Conservation (phyloP, 2,113 vertebrate genomes). For the Limnothrissa miodon region DNA sequence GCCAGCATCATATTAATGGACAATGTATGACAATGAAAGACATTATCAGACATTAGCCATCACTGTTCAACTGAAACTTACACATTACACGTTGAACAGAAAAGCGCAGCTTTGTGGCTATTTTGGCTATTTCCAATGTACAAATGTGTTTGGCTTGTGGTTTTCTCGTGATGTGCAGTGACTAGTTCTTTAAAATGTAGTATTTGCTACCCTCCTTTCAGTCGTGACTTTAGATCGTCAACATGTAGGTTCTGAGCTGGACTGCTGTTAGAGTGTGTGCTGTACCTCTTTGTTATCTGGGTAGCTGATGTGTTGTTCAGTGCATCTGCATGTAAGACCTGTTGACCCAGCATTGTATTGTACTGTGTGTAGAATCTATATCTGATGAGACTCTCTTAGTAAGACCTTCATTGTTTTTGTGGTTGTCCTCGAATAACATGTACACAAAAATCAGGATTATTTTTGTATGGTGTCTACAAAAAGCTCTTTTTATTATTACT, state of each 20-base stretch:
- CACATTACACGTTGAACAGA: neutral
- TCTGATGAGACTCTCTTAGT: constrained; percentile 20
- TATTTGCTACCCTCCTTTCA: neutral
- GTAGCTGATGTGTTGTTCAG: neutral
- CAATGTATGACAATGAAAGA: neutral
- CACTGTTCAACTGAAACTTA: no score
- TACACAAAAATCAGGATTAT: constrained; percentile 33
- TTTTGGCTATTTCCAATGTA: neutral
- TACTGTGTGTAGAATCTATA: constrained; percentile 2
- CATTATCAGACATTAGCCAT: neutral
- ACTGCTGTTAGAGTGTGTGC: neutral
- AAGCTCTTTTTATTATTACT: constrained; percentile 35
- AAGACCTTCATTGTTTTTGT: neutral
- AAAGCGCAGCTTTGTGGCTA: neutral
- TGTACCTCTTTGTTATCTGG: neutral
- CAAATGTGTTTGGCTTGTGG: neutral
- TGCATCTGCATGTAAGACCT: constrained; percentile 42
- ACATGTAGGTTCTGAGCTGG: neutral
- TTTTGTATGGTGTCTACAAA: constrained; percentile 39
- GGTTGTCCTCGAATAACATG: constrained; percentile 5
- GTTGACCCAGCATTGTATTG: constrained; percentile 26
- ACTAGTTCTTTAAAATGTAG: neutral
- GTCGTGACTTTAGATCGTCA: neutral
- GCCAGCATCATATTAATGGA: no score
- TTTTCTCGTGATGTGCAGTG: neutral